Evolutionary conservation across 2,888 invertebrate genomes (phyloP).

Genomic region (Tuberolachnus salignus): DNA sequence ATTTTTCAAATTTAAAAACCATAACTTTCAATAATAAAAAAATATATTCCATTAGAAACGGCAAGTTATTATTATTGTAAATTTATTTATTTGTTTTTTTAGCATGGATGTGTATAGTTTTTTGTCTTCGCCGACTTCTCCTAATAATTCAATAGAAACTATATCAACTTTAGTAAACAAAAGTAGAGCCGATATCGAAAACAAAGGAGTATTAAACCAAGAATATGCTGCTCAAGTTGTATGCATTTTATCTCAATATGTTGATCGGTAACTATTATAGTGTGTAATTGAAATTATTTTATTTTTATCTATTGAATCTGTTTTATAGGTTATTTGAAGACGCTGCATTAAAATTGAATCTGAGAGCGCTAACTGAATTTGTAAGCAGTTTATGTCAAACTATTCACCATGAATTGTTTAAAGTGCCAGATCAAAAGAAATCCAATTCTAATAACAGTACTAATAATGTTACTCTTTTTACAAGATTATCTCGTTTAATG

Average conservation of each 20-base stretch:
- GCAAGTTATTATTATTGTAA: not conserved
- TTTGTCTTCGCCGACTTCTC: slow-evolving; percentile 67
- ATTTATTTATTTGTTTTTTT: slow-evolving; percentile 59
- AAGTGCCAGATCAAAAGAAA: slow-evolving; percentile 21
- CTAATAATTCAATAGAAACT: slow-evolving; percentile 63
- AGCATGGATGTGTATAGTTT: slow-evolving; percentile 87
- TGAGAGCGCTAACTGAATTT: slow-evolving; percentile 83
- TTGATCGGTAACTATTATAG: slow-evolving; percentile 69
- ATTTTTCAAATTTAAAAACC: not conserved
- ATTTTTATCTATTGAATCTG: not conserved
- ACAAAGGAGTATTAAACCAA: slow-evolving; percentile 63
- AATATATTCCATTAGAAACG: not conserved
- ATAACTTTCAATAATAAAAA: not conserved
- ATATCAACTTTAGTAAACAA: slow-evolving; percentile 73
- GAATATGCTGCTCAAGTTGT: slow-evolving; percentile 73
- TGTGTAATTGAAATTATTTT: not conserved
- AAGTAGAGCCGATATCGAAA: slow-evolving; percentile 66
- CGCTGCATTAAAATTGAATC: slow-evolving; percentile 83
- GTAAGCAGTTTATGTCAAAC: slow-evolving; percentile 81
- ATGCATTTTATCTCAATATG: slow-evolving; percentile 86
- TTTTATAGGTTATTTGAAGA: slow-evolving; percentile 78
- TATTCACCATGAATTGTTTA: slow-evolving; percentile 78
- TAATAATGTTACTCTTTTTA: slow-evolving; percentile 69
- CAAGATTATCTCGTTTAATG: slow-evolving; percentile 86
- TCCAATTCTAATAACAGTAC: slow-evolving; percentile 55